Evolutionary conservation across 2,888 invertebrate genomes (phyloP).

Genomic region (Marronus borbonicus): DNA sequence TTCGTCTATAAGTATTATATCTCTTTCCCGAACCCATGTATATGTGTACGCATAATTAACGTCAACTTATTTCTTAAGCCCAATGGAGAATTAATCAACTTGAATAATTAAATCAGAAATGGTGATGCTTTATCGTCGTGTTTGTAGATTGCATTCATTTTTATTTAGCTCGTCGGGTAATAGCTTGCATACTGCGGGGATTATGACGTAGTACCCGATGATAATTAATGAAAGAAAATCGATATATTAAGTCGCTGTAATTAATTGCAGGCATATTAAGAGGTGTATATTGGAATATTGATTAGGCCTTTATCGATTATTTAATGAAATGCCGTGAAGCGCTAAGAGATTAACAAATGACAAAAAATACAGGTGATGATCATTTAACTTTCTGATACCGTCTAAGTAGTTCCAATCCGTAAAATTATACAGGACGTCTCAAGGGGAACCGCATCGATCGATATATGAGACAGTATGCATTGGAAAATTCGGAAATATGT

Average conservation of each 20-base stretch:
- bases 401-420: background rate
- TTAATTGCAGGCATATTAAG: slow-evolving; percentile 14
- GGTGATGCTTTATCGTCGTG: slow-evolving; percentile 34
- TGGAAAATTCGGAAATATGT: background rate
- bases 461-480: no score
- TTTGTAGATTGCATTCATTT: slow-evolving; percentile 10
- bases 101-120: slow-evolving; percentile 43
- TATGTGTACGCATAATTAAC: slow-evolving; percentile 20
- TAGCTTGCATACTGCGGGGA: background rate
- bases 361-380: background rate
- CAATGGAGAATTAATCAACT: slow-evolving; percentile 39
- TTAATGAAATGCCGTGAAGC: slow-evolving; percentile 23
- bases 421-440: no score
- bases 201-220: slow-evolving; percentile 7
- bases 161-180: slow-evolving; percentile 16
- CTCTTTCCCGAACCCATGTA: background rate
- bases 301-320: slow-evolving; percentile 15
- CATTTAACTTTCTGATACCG: background rate
- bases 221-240: slow-evolving; percentile 25
- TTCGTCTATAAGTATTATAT: background rate
- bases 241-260: slow-evolving; percentile 21
- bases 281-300: slow-evolving; percentile 8
- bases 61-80: slow-evolving; percentile 29
- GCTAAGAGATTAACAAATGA: background rate
- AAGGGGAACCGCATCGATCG: no score